Evolutionary conservation across 1,140 invertebrate genomes (phyloP), one percentile per base, ranked within the genome.

Genomic region (Drosophila nasuta): DNA sequence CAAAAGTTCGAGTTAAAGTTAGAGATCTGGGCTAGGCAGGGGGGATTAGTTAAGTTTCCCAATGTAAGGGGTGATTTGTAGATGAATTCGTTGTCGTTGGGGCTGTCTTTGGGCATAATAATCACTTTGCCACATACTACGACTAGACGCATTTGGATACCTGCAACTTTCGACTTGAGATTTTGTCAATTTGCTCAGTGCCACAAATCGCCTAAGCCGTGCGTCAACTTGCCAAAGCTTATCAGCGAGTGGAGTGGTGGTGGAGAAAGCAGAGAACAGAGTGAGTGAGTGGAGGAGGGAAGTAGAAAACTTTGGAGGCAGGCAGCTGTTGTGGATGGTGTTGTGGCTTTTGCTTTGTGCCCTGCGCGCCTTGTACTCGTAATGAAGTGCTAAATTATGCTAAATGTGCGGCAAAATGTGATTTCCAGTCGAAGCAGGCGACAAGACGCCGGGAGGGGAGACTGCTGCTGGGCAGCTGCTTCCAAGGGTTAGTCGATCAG

Each of bases 371-470:
- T 58, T 45, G 54, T 46, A 68, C 45, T 63, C 15, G 57, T 76
- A 87, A 88, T 88, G 83, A 88, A 88, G 80, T 88, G 80, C 77
- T 88, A 88, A 88, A 88, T 87, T 82, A 88, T 88, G 83, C 83
- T 88, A 82, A 88, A 82, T 83, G 83, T 82, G 67, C 51, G 82
- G 62, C 79, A 68, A 87, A 86, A 86, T 73, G 71, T 79, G 80
- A 88, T 82, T 86, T 79, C 51, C 5, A 54, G 28, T 54, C 30
- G n/a, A 41, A 58, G 56, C 6, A 25, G 35, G 5, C n/a, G 45
- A 28, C 65, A 8, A 56, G n/a, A 1, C 5, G 2, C 51, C 20
- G 20, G 20, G 20, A 41, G 51, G 25, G 13, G 28, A 13, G 20
- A 20, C 35, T 7, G 8, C 6, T 54, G n/a, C 17, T 30, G 46